Percentiles rank a stretch among this genome's conserved stretches.
These are phyloP conservation scores for Oreortyx pictus DNA, from an alignment of 2,797 vertebrate species.

Conservation along the genomic window DNA sequence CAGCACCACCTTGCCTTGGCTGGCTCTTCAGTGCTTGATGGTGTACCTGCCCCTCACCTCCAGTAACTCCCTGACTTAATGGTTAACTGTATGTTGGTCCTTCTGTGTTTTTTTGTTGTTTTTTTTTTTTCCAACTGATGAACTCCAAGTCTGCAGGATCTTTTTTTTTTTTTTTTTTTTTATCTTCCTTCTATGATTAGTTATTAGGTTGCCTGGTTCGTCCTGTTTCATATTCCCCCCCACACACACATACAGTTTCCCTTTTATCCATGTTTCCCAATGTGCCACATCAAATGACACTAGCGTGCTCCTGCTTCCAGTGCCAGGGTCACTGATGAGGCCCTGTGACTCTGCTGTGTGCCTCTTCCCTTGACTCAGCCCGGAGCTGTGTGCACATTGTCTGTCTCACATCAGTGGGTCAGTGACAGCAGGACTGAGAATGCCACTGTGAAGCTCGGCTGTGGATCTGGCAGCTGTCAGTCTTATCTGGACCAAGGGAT, in stretches of 20 bases:
- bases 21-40: background rate
- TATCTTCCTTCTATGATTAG: background rate
- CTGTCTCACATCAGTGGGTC: background rate
- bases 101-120: background rate
- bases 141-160: background rate
- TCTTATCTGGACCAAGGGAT: background rate
- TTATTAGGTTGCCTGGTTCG: background rate
- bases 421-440: background rate
- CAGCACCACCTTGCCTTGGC: background rate
- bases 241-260: too few relatives aligned
- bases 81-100: background rate
- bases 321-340: background rate
- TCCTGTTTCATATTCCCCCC: background rate
- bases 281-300: background rate
- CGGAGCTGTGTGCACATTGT: background rate
- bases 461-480: background rate
- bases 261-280: background rate
- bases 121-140: background rate
- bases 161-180: background rate
- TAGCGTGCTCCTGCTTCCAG: background rate
- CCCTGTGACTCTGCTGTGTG: background rate
- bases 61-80: background rate
- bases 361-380: background rate
- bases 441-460: background rate
- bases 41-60: background rate